Evolutionary conservation across 2,797 vertebrate species (phyloP).

Genomic region (Chaenodraco wilsoni): DNA sequence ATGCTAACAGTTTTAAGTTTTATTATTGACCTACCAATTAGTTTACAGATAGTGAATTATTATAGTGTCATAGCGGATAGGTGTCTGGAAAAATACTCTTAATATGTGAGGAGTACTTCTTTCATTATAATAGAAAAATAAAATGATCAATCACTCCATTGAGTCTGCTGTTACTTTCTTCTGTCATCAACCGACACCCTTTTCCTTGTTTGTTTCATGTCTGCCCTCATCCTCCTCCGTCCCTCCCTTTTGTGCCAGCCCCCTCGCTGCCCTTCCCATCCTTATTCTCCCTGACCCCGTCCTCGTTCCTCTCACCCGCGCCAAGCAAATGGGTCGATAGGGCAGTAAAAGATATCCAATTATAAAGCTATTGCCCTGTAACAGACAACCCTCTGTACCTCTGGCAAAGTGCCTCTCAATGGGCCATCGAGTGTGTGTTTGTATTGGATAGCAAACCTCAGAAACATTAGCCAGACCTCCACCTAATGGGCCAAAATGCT

Average conservation of each 20-base stretch:
- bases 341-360: constrained; percentile 67
- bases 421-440: constrained; percentile 6
- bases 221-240: background rate
- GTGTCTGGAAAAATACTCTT: background rate
- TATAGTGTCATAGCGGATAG: background rate
- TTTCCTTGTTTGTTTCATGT: constrained; percentile 5
- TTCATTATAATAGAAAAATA: background rate
- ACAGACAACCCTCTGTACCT: constrained; percentile 60
- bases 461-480: constrained; percentile 23
- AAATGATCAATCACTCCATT: too few relatives aligned
- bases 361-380: constrained; percentile 60
- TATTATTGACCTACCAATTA: too few relatives aligned
- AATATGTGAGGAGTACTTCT: background rate
- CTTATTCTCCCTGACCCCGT: constrained; percentile 17
- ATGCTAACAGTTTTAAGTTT: background rate
- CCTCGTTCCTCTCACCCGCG: constrained; percentile 31
- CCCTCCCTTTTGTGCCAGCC: constrained; percentile 2
- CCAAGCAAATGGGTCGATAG: constrained; percentile 60
- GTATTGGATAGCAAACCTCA: background rate
- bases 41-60: background rate
- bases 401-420: constrained; percentile 50
- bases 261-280: background rate
- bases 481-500: constrained; percentile 11
- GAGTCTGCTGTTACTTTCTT: background rate
- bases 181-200: background rate